Evolutionary conservation across 2,888 invertebrate species (phyloP).

Genomic region (Mechanitis messenoides): DNA sequence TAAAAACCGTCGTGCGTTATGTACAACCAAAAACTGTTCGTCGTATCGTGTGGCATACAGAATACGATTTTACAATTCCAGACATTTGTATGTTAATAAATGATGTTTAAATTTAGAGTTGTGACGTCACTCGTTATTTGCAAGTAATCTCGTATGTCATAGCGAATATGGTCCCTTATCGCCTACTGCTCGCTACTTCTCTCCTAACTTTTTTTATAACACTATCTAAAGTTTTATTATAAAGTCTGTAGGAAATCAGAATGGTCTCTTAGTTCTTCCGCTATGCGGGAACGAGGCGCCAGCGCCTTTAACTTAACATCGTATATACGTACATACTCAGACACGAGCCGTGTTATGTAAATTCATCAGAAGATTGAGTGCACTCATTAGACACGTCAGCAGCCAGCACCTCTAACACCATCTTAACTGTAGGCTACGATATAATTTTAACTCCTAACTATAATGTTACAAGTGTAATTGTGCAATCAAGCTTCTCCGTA

Average conservation of each 20-base stretch:
- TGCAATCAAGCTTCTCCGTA: constrained; percentile 50
- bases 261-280: constrained; percentile 9
- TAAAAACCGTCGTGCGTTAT: too few relatives aligned
- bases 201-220: neutral
- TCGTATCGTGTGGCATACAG: too few relatives aligned
- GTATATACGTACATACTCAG: neutral
- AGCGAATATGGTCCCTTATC: neutral
- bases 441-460: constrained; percentile 71
- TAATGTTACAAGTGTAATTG: constrained; percentile 63
- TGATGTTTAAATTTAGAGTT: too few relatives aligned
- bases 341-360: neutral
- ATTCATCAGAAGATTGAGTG: neutral
- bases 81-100: too few relatives aligned
- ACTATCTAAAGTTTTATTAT: constrained; percentile 6
- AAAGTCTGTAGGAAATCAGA: constrained; percentile 4
- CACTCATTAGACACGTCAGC: constrained; percentile 24
- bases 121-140: too few relatives aligned
- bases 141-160: too few relatives aligned
- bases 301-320: constrained; percentile 17
- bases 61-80: too few relatives aligned
- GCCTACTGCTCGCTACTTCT: neutral
- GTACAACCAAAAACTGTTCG: too few relatives aligned
- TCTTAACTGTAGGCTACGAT: constrained; percentile 58
- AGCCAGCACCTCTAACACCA: constrained; percentile 44
- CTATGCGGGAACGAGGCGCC: constrained; percentile 24